phyloP scores from a whole-genome alignment of 2,113 vertebrate genomes.

The Chaetura pelagica region DNA sequence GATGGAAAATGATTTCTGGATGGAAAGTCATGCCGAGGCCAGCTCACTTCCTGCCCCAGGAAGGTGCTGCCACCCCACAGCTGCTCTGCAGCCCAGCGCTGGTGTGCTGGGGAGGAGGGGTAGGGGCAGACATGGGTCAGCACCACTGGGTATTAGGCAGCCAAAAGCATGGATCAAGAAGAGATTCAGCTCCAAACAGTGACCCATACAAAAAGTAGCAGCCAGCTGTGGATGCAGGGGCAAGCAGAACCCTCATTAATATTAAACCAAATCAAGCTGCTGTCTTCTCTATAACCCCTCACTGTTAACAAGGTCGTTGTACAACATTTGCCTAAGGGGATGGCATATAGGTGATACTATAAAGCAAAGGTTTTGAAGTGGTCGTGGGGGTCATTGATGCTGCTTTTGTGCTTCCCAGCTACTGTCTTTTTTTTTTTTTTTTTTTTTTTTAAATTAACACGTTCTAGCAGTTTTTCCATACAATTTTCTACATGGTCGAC shows the following conservation, averaged over 20 bases:
- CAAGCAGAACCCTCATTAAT: neutral
- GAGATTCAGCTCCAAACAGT: neutral
- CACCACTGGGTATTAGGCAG: neutral
- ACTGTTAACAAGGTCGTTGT: neutral
- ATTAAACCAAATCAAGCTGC: neutral
- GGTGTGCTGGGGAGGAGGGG: rapidly evolving
- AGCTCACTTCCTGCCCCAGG: constrained; percentile 32
- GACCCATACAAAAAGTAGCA: neutral
- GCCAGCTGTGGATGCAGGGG: neutral
- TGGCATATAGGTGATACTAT: neutral
- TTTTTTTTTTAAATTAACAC: neutral
- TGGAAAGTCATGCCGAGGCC: neutral
- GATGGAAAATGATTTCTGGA: constrained; percentile 49
- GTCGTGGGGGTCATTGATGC: neutral
- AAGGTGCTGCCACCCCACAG: neutral
- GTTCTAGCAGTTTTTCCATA: neutral
- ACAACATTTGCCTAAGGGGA: neutral
- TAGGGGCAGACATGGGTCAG: neutral
- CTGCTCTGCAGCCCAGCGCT: neutral
- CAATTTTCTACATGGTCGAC: neutral
- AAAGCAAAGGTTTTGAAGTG: neutral
- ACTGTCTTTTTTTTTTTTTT: neutral
- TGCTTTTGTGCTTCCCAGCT: neutral
- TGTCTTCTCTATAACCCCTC: neutral
- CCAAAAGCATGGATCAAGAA: rapidly evolving